Conservation (phyloP, 2,888 invertebrate genomes). For the Drosophila yooni region DNA sequence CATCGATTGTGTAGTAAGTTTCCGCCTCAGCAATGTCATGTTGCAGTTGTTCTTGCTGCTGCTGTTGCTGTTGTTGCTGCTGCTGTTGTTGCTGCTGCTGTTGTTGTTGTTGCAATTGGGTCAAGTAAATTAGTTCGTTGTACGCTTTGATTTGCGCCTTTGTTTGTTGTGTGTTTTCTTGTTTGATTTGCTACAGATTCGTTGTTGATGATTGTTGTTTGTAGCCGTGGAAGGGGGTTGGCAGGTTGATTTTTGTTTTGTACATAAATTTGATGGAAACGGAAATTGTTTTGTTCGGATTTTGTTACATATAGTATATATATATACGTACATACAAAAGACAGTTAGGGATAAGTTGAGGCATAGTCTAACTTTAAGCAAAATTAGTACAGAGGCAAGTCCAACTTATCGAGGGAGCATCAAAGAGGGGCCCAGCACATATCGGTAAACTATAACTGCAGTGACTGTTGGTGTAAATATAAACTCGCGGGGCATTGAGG, state of each 20-base stretch:
- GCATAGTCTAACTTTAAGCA: conserved; percentile 34
- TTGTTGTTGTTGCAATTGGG: conserved; percentile 82
- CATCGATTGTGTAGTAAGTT: conserved; percentile 80
- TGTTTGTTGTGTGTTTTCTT: conserved; percentile 87
- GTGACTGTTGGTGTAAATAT: background rate
- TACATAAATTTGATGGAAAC: conserved; percentile 67
- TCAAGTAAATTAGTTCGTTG: conserved; percentile 87
- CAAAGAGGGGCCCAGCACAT: conserved; percentile 50
- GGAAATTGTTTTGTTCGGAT: conserved; percentile 59
- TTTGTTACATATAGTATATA: conserved; percentile 48
- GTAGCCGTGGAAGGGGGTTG: conserved; percentile 44
- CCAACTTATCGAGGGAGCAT: conserved; percentile 33
- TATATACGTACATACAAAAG: conserved; percentile 30
- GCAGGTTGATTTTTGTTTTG: conserved; percentile 60
- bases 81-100: conserved; percentile 72
- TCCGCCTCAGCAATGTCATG: conserved; percentile 64
- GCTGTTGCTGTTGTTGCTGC: conserved; percentile 71
- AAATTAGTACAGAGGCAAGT: conserved; percentile 25
- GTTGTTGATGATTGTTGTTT: conserved; percentile 28
- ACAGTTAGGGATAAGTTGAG: conserved; percentile 42
- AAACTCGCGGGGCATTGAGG: background rate
- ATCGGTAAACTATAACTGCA: conserved; percentile 8
- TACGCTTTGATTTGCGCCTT: conserved; percentile 92
- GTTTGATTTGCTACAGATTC: conserved; percentile 81
- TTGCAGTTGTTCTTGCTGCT: conserved; percentile 66